Evolutionary conservation across 2,888 invertebrate species (phyloP).

Genomic region (Macrosoma leucophasiata): DNA sequence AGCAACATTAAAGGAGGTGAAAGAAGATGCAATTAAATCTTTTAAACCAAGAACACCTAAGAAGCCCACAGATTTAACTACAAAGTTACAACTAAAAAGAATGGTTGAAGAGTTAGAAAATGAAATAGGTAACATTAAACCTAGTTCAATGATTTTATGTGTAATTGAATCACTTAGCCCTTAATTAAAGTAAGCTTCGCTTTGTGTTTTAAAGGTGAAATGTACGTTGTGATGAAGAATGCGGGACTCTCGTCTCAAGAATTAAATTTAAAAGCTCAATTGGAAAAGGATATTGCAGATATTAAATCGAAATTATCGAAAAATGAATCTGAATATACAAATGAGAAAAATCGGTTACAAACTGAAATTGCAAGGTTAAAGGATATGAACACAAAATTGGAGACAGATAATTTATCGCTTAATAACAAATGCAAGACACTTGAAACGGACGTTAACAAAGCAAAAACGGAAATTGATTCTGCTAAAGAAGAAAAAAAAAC

Average conservation of each 20-base stretch:
- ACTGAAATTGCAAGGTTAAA: slow-evolving; percentile 71
- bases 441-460: slow-evolving; percentile 59
- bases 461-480: slow-evolving; percentile 61
- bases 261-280: slow-evolving; percentile 59
- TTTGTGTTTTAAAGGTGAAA: slow-evolving; percentile 75
- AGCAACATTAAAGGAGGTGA: slow-evolving; percentile 78
- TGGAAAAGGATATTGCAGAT: slow-evolving; percentile 72
- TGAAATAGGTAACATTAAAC: slow-evolving; percentile 81
- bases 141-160: neutral
- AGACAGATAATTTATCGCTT: slow-evolving; percentile 59
- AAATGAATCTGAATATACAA: slow-evolving; percentile 67
- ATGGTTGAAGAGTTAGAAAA: slow-evolving; percentile 92
- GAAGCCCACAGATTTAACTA: slow-evolving; percentile 82
- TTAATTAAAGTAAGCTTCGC: neutral
- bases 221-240: slow-evolving; percentile 77
- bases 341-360: slow-evolving; percentile 67
- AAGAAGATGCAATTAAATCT: slow-evolving; percentile 78
- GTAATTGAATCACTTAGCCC: no score
- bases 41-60: slow-evolving; percentile 83
- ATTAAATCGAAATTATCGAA: slow-evolving; percentile 66
- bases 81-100: slow-evolving; percentile 84
- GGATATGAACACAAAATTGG: slow-evolving; percentile 63
- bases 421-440: slow-evolving; percentile 45
- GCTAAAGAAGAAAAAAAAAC: slow-evolving; percentile 79
- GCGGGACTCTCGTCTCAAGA: slow-evolving; percentile 70